Base-by-base conservation (phyloP, 2,888 invertebrate genomes). In the Cheilosia soror region DNA sequence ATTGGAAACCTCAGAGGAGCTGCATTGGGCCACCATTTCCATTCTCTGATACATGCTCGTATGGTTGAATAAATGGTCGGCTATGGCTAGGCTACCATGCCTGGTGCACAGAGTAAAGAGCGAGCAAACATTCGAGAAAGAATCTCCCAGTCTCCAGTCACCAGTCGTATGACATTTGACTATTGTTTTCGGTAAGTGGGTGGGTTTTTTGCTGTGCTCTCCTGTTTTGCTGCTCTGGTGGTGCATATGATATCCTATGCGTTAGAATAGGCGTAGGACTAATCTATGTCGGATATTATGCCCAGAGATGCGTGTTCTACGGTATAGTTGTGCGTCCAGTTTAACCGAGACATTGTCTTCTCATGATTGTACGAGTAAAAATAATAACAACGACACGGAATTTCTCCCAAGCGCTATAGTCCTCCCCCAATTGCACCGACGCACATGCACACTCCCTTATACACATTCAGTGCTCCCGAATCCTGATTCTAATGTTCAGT, bases 261-360 rank as follows among this genome's bases (percentile, higher is more conserved):
- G 76, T 72, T 85, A 76, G 84, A 63, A 62, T 72, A 77, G 76
- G 77, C 77, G 68, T 66, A 77, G 66, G 72, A 80, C 66, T 82
- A 87, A 88, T 88, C 88, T 88, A 87, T 82, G 85, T 66, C 82
- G 88, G 87, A 87, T 83, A 88, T 87, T 80, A 84, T 81, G 71
- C 58, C 71, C 75, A 62, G 72, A 88, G 78, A 69, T 81, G 80
- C 68, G 77, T 81, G 80, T 69, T 72, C 75, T 73, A 79, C 63
- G 40, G 29, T 5, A 31, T 40, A 62, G 44, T 68, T 40, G 79
- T 79, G 68, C 81, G 81, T 85, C 57, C 76, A 85, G 85, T 84
- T 80, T 84, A 71, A 65, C 75, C 71, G 71, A 84, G 75, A 77
- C 80, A 72, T 85, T 85, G 85, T 85, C 85, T 85, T 85, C 85